Evolutionary conservation across 2,113 vertebrate genomes (phyloP).

Genomic region (Corapipo altera): DNA sequence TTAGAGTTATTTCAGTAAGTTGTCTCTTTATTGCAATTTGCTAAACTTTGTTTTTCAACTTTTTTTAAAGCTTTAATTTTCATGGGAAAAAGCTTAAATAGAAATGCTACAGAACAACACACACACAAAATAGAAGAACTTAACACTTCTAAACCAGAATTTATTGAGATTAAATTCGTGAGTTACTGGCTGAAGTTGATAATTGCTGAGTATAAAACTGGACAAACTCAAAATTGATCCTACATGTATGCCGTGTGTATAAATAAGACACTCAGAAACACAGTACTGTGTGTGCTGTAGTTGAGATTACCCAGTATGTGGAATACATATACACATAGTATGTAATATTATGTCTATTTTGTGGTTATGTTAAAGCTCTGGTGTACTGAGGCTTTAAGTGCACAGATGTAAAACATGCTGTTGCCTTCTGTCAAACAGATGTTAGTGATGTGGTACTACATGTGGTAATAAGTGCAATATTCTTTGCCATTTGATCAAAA

Average conservation of each 20-base stretch:
- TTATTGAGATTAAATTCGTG: background rate
- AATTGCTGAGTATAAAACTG: background rate
- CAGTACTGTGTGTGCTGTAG: background rate
- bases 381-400: background rate
- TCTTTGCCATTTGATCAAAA: background rate
- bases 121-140: background rate
- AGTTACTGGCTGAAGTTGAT: background rate
- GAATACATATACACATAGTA: background rate
- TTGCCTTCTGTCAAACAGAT: conserved; percentile 42
- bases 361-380: background rate
- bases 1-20: background rate
- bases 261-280: background rate
- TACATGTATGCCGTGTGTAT: background rate
- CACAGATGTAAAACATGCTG: background rate
- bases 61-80: background rate
- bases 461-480: background rate
- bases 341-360: background rate
- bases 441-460: background rate
- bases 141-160: background rate
- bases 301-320: background rate
- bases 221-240: background rate
- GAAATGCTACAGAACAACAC: background rate
- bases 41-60: background rate
- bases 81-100: background rate
- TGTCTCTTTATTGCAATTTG: background rate